Conservation (phyloP, 2,113 vertebrate species). For the Thamnophis sirtalis region DNA sequence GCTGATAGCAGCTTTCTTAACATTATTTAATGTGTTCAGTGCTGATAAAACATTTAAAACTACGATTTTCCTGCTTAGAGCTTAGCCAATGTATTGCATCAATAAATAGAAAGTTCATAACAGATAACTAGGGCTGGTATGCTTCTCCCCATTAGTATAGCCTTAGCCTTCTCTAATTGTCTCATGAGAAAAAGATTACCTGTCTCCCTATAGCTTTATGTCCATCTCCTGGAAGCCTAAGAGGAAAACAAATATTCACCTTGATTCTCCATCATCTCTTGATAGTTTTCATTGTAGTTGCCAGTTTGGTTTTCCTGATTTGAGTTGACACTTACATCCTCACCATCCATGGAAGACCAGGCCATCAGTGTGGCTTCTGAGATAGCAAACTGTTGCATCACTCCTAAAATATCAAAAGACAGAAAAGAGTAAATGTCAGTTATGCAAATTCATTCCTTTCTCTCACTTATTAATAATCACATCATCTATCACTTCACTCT, state of each 20-base stretch:
- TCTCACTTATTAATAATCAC: not conserved
- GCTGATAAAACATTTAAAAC: not conserved
- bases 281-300: slow-evolving; percentile 91
- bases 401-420: slow-evolving; percentile 68
- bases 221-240: not conserved
- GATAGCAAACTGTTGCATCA: slow-evolving; percentile 96
- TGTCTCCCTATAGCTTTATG: not conserved
- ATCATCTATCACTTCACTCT: not conserved
- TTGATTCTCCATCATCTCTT: slow-evolving; percentile 85
- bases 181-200: not conserved
- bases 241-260: slow-evolving; percentile 57
- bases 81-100: not conserved
- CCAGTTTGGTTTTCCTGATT: slow-evolving; percentile 87
- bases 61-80: not conserved
- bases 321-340: slow-evolving; percentile 90
- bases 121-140: not conserved
- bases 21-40: not conserved
- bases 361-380: slow-evolving; percentile 94
- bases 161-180: not conserved
- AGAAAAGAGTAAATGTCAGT: not conserved
- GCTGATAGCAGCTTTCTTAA: not conserved
- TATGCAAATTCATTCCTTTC: not conserved
- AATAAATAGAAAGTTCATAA: not conserved
- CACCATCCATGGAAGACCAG: slow-evolving; percentile 96
- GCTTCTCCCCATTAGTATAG: not conserved